Base-by-base conservation (phyloP, 2,888 invertebrate species). In the Trichopria drosophilae region DNA sequence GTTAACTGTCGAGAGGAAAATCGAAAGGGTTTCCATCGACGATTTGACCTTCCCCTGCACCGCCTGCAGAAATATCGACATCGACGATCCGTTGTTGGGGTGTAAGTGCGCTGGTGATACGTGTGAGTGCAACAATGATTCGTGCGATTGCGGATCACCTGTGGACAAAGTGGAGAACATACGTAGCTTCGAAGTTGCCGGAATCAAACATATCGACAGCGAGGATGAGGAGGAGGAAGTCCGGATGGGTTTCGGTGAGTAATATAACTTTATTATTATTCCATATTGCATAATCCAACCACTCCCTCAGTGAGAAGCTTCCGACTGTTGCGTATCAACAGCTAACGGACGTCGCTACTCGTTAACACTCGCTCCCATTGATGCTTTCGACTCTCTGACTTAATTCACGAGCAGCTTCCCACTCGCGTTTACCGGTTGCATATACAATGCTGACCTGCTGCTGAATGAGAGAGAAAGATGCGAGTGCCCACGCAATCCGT, bases 171-270 rank as follows among this genome's bases (percentile, higher is more conserved):
- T 60, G 34, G 66, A 72, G 41, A 60, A 54, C 6, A 48, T 66
- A 77, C 82, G 56, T 43, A 81, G 83, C 73, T 85, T 84, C 71
- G 85, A 84, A 70, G 77, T 84, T 63, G 85, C 82, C 43, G 83
- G 83, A 22, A 85, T 86, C 75, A 86, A 86, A 54, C 86, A 86
- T 72, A 86, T 86, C 63, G 86, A 86, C 74, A 85, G 85, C 70
- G 86, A 86, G 65, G 85, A 85, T 63, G 86, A 86, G 69, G 82
- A 81, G 60, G 80, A 80, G 56, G 81, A 76, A 55, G 78, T 71
- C 68, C 78, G 69, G 69, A 79, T 71, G 77, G 76, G 69, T 28
- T 75, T 73, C 49, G 76, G 73, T 75, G 51, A 72, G 73, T 69
- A 23, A n/a, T n/a, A 24, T 5, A 23, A 20, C 2, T 20, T 22